Percentiles rank a stretch among this genome's conserved stretches.
phyloP scores from a whole-genome alignment of 2,113 vertebrate genomes.

The Corythaixoides concolor region DNA sequence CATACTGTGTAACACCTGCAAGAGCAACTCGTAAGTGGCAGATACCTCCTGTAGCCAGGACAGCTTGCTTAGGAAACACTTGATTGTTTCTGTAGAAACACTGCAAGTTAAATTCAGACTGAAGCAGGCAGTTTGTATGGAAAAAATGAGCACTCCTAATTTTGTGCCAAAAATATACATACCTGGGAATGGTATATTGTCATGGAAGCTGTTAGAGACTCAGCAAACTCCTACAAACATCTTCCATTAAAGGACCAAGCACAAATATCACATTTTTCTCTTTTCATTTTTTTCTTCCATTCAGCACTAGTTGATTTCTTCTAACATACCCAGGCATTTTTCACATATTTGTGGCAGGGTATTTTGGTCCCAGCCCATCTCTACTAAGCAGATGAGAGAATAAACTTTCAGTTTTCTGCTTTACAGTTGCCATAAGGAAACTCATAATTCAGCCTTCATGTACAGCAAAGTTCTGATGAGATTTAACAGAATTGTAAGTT shows the following conservation, averaged over 20 bases:
- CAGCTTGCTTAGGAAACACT: not conserved
- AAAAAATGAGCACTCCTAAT: not conserved
- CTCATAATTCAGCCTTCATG: slow-evolving; percentile 43
- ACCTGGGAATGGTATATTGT: not conserved
- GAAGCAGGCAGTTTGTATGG: not conserved
- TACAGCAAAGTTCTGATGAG: slow-evolving; percentile 52
- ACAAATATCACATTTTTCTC: not conserved
- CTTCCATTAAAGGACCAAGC: not conserved
- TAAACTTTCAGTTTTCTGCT: slow-evolving; percentile 37
- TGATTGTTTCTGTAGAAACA: not conserved
- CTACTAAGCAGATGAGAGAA: slow-evolving; percentile 36
- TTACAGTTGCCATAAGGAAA: slow-evolving; percentile 7
- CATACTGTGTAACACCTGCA: fast-evolving
- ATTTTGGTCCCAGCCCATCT: slow-evolving; percentile 27
- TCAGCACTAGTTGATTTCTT: not conserved
- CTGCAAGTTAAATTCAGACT: not conserved
- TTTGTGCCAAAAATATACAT: not conserved
- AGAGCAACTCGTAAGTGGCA: not conserved
- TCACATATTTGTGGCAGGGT: not conserved
- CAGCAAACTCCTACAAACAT: not conserved
- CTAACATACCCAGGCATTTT: not conserved
- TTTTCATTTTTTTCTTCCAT: not conserved
- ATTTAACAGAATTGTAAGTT: slow-evolving; percentile 55
- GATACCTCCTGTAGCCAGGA: not conserved
- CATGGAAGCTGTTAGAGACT: not conserved